Evolutionary conservation across 2,113 vertebrate genomes (phyloP), one percentile per base, ranked within the genome.

Genomic region (Ia io): DNA sequence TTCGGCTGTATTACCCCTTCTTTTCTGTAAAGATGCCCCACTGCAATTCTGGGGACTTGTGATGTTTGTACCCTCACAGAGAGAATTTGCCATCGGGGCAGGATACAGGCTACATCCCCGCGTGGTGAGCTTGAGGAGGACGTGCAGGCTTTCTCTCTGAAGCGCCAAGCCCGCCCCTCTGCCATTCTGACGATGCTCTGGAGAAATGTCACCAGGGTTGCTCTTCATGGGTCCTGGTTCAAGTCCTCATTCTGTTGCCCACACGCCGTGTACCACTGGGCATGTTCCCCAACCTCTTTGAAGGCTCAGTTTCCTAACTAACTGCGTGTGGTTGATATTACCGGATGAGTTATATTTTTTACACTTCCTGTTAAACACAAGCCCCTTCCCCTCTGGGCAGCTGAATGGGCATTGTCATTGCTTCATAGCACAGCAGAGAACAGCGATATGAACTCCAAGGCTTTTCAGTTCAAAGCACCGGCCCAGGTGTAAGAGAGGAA

Each of bases 131-230:
- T 18, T 28, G 37, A 61, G 14, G 32, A 44, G 4, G 17, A 5
- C 10, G 1, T 2, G 6, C 3, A 32, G 32, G 56, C 14, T 37
- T 69, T 28, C 11, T 51, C 16, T 23, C 23, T 37, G 28, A 32
- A n/a, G 42, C 32, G 32, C 20, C 23, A 70, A 2, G 0, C 0
- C 25, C 3, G 6, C 16, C 30, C 37, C 47, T 25, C 28, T 65
- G 9, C 22, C 23, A 9, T 44, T 40, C 63, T 18, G 8, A 13
- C 11, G 70, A 32, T 49, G 40, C 35, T 61, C 42, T 65, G 28
- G 1, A 16, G 76, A 17, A 17, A 51, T 23, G 56, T 13, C 86
- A 6, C n/a, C 5, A 4, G 40, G 9, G 13, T 49, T 51, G 47
- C 35, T 78, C 71, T 40, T 1, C 0, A 0, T 0, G 9, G 28